These are phyloP conservation scores for Emydura subglobosa DNA, from an alignment of 2,113 vertebrate species.

Conservation along the genomic window DNA sequence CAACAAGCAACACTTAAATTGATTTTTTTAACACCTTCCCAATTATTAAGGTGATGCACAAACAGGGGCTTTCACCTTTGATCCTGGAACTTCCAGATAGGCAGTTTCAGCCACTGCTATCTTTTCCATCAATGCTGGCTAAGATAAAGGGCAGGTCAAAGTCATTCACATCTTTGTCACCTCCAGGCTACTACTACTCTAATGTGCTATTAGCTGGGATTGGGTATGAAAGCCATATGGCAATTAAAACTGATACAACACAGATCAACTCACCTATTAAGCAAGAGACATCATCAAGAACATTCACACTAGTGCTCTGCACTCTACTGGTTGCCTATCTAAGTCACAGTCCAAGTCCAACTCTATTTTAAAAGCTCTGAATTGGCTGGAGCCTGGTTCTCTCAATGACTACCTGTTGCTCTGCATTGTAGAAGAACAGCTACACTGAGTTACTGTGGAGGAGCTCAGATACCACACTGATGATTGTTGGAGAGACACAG, in stretches of 20 bases:
- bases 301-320: neutral
- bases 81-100: fast-evolving
- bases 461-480: neutral
- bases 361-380: neutral
- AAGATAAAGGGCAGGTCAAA: neutral
- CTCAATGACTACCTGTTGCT: neutral
- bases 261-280: neutral
- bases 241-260: neutral
- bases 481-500: neutral
- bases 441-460: neutral
- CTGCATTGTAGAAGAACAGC: neutral
- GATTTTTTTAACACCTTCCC: neutral
- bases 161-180: neutral
- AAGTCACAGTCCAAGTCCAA: neutral
- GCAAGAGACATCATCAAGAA: neutral
- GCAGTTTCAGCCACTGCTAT: neutral
- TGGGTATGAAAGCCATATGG: neutral
- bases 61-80: neutral
- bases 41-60: neutral
- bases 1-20: neutral
- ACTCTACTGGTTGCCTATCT: neutral
- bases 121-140: neutral
- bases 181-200: neutral
- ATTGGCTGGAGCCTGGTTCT: neutral
- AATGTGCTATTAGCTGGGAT: neutral